A percentile compares a stretch with the other conserved stretches of the same genome.
Evolutionary conservation across 2,113 vertebrate species (phyloP).

Genomic region (Gambusia holbrooki): DNA sequence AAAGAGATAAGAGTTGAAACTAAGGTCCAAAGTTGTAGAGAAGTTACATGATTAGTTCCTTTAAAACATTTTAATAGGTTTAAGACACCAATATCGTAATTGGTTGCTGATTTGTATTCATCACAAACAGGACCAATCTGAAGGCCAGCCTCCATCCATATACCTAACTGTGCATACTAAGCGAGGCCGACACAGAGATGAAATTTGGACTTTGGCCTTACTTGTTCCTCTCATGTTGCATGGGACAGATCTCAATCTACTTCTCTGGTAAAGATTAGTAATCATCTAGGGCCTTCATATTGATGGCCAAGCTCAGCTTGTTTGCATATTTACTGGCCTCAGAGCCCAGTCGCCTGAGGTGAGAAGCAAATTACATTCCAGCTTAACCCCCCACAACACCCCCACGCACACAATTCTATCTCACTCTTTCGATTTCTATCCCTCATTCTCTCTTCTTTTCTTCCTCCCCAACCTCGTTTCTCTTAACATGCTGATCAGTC

Average conservation of each 20-base stretch:
- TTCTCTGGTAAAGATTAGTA: constrained; percentile 79
- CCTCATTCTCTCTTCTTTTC: constrained; percentile 55
- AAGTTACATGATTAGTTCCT: constrained; percentile 42
- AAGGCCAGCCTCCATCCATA: constrained; percentile 55
- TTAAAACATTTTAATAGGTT: constrained; percentile 8
- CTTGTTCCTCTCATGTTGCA: constrained; percentile 45
- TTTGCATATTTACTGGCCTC: constrained; percentile 82
- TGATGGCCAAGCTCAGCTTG: constrained; percentile 79
- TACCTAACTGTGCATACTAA: constrained; percentile 31
- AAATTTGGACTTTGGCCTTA: constrained; percentile 53
- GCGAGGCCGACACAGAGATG: constrained; percentile 33
- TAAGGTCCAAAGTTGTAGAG: constrained; percentile 51
- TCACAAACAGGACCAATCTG: constrained; percentile 27
- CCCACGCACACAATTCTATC: constrained; percentile 70
- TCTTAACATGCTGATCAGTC: constrained; percentile 81
- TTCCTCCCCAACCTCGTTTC: constrained; percentile 66
- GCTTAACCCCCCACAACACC: constrained; percentile 51
- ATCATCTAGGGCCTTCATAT: constrained; percentile 81
- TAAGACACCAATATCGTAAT: constrained; percentile 2
- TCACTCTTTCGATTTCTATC: constrained; percentile 71
- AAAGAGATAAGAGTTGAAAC: constrained; percentile 28
- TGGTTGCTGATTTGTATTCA: constrained; percentile 49
- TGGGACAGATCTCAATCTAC: constrained; percentile 69
- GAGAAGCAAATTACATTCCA: constrained; percentile 84
- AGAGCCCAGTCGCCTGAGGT: constrained; percentile 80